Evolutionary conservation across 2,888 invertebrate species (phyloP).

Genomic region (Dioctria linearis): DNA sequence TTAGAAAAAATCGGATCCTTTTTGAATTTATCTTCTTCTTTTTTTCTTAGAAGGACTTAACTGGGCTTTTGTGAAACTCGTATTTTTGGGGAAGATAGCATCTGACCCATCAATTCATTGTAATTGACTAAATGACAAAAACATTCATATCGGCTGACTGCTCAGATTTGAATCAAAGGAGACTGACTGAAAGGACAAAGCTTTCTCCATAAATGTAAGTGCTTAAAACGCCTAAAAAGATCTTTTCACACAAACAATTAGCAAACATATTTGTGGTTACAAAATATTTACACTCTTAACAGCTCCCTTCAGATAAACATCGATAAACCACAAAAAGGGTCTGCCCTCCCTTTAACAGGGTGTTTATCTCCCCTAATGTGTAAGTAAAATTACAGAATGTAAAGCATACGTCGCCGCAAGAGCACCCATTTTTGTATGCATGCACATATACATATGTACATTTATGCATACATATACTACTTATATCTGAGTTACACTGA

Average conservation of each 20-base stretch:
- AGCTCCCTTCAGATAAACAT: conserved; percentile 40
- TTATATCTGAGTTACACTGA: not conserved
- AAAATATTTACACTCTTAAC: conserved; percentile 53
- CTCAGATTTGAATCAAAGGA: not conserved
- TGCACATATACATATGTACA: not conserved
- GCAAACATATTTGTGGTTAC: conserved; percentile 52
- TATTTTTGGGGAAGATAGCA: no score
- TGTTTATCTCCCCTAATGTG: conserved; percentile 35
- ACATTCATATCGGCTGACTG: not conserved
- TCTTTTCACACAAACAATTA: conserved; percentile 49
- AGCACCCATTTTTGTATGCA: no score
- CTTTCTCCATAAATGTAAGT: not conserved
- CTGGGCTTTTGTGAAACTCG: no score
- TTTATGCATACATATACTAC: no score
- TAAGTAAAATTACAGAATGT: not conserved
- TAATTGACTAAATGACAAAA: conserved; percentile 3
- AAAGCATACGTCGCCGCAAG: not conserved
- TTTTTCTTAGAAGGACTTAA: no score
- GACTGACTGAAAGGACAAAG: not conserved
- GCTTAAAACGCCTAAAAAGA: conserved; percentile 24
- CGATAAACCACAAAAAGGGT: conserved; percentile 40
- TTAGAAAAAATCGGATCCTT: no score
- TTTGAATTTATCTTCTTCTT: not conserved
- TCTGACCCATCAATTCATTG: no score
- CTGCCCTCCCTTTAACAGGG: conserved; percentile 6